Conservation (phyloP, 2,113 vertebrate species). For the Brachyhypopomus occidentalis region DNA sequence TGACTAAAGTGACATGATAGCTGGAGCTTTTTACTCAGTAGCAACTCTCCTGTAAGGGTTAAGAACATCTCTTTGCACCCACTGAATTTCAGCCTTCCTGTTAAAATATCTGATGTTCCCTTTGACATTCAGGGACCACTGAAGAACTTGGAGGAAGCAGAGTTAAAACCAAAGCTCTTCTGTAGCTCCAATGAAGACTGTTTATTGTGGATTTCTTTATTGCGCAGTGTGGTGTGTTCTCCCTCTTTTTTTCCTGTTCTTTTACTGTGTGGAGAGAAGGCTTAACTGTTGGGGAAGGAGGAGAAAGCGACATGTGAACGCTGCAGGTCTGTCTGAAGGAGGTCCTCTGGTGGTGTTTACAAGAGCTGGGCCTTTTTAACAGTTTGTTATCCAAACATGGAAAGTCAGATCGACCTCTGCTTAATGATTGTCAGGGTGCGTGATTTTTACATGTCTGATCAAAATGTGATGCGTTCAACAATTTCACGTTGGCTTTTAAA, state of each 20-base stretch:
- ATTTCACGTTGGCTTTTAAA: slow-evolving; percentile 31
- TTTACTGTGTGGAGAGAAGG: slow-evolving; percentile 57
- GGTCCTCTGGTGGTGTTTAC: slow-evolving; percentile 68
- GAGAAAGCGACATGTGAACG: slow-evolving; percentile 65
- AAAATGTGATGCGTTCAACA: slow-evolving; percentile 40
- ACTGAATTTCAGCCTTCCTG: slow-evolving; percentile 29
- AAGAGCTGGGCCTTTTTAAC: slow-evolving; percentile 58
- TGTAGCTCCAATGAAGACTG: slow-evolving; percentile 57
- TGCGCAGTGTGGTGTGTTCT: slow-evolving; percentile 65
- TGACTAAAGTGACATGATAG: slow-evolving; percentile 2
- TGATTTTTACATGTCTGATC: slow-evolving; percentile 50
- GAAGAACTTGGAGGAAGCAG: slow-evolving; percentile 44
- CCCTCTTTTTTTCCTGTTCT: slow-evolving; percentile 63
- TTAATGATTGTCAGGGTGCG: slow-evolving; percentile 59
- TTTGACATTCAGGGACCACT: slow-evolving; percentile 50
- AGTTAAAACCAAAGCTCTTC: slow-evolving; percentile 49
- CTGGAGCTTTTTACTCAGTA: slow-evolving; percentile 21
- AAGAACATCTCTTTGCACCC: slow-evolving; percentile 21
- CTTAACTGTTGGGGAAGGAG: slow-evolving; percentile 50
- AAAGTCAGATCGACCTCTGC: slow-evolving; percentile 54
- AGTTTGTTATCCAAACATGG: slow-evolving; percentile 44
- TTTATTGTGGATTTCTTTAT: slow-evolving; percentile 73
- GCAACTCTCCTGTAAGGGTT: slow-evolving; percentile 24
- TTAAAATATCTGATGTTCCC: slow-evolving; percentile 56
- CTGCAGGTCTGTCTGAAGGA: slow-evolving; percentile 64